A percentile compares a stretch with the other conserved stretches of the same genome.
Conservation (phyloP, 2,797 vertebrate species). For the Rhincodon typus region DNA sequence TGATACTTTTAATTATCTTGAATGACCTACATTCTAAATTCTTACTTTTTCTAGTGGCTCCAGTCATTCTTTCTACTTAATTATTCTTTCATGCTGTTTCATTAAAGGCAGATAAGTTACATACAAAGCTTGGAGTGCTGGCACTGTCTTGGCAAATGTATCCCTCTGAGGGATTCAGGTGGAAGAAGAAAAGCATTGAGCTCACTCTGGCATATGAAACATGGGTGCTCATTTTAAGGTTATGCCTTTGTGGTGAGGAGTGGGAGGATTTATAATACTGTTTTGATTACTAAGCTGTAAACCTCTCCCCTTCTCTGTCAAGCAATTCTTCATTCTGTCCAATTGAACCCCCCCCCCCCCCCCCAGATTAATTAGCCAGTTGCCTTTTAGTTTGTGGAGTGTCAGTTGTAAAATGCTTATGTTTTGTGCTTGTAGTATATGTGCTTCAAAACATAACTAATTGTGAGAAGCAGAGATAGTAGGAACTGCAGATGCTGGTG, state of each 20-base stretch:
- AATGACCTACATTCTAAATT: not conserved
- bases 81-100: not conserved
- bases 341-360: not conserved
- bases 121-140: not conserved
- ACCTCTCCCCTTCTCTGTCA: not conserved
- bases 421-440: no score
- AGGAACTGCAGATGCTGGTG: no score
- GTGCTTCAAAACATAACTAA: no score
- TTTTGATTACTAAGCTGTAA: not conserved
- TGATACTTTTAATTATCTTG: not conserved
- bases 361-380: not conserved
- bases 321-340: not conserved
- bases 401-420: no score
- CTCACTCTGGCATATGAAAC: not conserved
- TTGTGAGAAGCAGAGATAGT: no score
- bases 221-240: not conserved
- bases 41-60: not conserved
- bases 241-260: not conserved
- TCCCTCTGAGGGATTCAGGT: not conserved
- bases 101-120: not conserved
- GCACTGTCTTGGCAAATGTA: not conserved
- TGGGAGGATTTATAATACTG: not conserved
- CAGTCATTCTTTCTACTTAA: not conserved
- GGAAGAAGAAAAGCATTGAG: not conserved
- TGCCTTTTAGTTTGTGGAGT: not conserved